Evolutionary conservation across 2,888 invertebrate species (phyloP).

Genomic region (Thymelicus lineola): DNA sequence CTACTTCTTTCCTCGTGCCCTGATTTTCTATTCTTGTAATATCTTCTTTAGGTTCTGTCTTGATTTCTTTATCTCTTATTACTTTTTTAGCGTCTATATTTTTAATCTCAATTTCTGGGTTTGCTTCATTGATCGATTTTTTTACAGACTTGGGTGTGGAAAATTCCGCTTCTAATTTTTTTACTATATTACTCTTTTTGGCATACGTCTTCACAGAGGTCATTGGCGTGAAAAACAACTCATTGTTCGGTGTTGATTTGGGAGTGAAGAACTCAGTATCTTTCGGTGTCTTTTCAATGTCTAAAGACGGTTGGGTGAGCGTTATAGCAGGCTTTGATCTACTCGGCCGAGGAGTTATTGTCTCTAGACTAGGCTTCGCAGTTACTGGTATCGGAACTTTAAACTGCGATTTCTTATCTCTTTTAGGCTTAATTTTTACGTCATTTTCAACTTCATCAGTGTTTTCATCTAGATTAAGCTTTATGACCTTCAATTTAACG

Average conservation of each 20-base stretch:
- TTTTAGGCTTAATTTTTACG: slow-evolving; percentile 45
- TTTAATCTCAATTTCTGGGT: slow-evolving; percentile 31
- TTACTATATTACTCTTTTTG: slow-evolving; percentile 57
- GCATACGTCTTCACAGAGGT: slow-evolving; percentile 65
- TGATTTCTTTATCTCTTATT: background rate
- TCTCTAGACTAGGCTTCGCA: slow-evolving; percentile 58
- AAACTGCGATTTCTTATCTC: slow-evolving; percentile 51
- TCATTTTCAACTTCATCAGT: slow-evolving; percentile 51
- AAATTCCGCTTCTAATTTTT: slow-evolving; percentile 71
- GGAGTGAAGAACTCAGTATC: slow-evolving; percentile 62
- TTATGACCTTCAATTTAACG: slow-evolving; percentile 58
- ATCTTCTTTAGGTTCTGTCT: slow-evolving; percentile 14
- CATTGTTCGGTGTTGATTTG: slow-evolving; percentile 51
- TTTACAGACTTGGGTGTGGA: slow-evolving; percentile 52
- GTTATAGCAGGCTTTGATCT: slow-evolving; percentile 46
- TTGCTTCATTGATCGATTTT: slow-evolving; percentile 1
- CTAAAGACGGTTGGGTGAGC: slow-evolving; percentile 49
- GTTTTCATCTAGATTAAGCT: slow-evolving; percentile 62
- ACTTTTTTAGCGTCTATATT: slow-evolving; percentile 31
- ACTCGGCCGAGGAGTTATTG: slow-evolving; percentile 59
- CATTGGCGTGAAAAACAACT: slow-evolving; percentile 70
- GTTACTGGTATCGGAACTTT: slow-evolving; percentile 68
- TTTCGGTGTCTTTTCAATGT: slow-evolving; percentile 48
- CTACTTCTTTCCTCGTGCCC: slow-evolving; percentile 31
- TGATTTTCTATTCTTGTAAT: slow-evolving; percentile 38